Evolutionary conservation across 1,140 invertebrate genomes (phyloP), one percentile per base, ranked within the genome.

Genomic region (Coptotermes formosanus): DNA sequence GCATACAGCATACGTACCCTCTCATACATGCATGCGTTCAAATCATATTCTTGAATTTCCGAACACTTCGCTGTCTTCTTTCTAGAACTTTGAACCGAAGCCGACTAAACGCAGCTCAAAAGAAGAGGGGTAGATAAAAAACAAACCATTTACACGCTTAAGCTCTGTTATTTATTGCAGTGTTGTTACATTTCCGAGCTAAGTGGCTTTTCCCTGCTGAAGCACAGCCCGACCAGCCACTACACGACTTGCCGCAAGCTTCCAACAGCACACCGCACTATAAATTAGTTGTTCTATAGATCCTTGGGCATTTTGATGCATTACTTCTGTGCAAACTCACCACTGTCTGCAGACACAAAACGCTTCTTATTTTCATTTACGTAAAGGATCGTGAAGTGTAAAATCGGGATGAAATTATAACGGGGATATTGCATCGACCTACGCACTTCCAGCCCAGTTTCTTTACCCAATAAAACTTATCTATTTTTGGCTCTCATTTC

Each of bases 81-180:
- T 75, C n/a, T 3, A 8, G 59, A 21, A 21, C 25, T 23, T 64
- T 64, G 0, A 75, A 30, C 64, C n/a, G 9, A 75, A 25, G n/a
- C 64, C n/a, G 64, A 75, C 14, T 6, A 8, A 30, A 75, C n/a
- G 3, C 11, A 75, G 30, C 25, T 30, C 19, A 75, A 30, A 75
- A 75, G 25, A 75, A 75, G 64, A 75, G 9, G 64, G n/a, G 64
- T 25, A 75, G n/a, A 75, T 30, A 64, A 23, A 75, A 16, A 75
- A 75, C 64, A 64, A 64, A 75, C 64, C 64, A 75, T 75, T 75
- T 75, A 75, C 64, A 75, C 64, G 25, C 25, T 25, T 75, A 75
- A 75, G 64, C 64, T 16, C 8, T 30, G 64, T 75, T 75, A 75
- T 75, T 75, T 75, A 75, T 75, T n/a, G 64, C 64, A 7, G 25